These are phyloP conservation scores for Xestia c-nigrum DNA, from an alignment of 2,888 invertebrate species.

Conservation along the genomic window DNA sequence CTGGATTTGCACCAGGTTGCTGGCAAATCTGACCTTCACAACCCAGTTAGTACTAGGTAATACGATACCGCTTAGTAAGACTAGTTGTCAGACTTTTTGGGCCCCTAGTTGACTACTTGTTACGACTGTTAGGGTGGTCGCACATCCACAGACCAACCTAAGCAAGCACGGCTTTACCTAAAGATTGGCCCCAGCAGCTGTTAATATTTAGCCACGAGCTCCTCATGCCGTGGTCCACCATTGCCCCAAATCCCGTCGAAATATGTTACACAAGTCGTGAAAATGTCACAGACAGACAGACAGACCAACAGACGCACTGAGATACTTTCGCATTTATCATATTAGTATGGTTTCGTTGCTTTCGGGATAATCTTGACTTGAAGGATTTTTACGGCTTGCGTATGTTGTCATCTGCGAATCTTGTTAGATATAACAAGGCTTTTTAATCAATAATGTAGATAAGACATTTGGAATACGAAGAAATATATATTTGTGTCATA, in stretches of 20 bases:
- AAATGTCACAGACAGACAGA: background rate
- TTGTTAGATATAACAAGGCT: conserved; percentile 43
- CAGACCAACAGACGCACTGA: background rate
- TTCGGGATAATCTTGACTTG: conserved; percentile 53
- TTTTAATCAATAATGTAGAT: conserved; percentile 59
- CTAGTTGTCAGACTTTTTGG: too few relatives aligned
- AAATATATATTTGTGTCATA: background rate
- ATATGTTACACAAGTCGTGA: background rate
- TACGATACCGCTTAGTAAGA: too few relatives aligned
- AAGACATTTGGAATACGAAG: conserved; percentile 14
- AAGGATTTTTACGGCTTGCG: conserved; percentile 47
- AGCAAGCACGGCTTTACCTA: too few relatives aligned
- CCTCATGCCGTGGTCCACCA: background rate
- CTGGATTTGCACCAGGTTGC: background rate
- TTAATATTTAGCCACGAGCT: too few relatives aligned
- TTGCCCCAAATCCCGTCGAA: background rate
- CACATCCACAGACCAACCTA: too few relatives aligned
- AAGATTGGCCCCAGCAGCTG: too few relatives aligned
- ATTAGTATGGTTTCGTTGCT: conserved; percentile 38
- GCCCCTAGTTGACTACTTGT: too few relatives aligned
- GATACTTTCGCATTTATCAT: background rate
- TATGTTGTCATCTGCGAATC: conserved; percentile 60
- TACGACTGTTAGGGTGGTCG: too few relatives aligned
- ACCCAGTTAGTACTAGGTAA: too few relatives aligned
- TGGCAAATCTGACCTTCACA: too few relatives aligned